phyloP scores from a whole-genome alignment of 2,888 invertebrate genomes.

The Himalopsyche kuldschensis region DNA sequence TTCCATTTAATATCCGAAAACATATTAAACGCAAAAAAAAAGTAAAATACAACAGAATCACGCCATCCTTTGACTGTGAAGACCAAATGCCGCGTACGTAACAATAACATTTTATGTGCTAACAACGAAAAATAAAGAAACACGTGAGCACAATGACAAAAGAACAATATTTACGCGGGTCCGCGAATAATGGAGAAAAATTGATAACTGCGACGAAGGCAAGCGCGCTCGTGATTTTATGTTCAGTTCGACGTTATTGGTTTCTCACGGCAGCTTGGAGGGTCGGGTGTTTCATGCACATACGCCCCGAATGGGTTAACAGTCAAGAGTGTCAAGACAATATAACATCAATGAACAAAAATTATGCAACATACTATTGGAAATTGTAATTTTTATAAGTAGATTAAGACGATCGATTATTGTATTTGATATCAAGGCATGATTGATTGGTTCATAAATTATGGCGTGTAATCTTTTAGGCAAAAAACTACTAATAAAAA shows the following conservation, averaged over 20 bases:
- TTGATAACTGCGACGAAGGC: neutral
- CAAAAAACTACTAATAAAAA: too few species aligned
- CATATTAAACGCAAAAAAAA: neutral
- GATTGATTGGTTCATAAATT: too few species aligned
- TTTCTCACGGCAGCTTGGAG: neutral
- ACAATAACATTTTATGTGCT: neutral
- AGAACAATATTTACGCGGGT: neutral
- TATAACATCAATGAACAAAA: too few species aligned
- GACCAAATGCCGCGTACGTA: neutral
- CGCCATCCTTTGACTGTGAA: neutral
- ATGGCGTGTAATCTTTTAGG: too few species aligned
- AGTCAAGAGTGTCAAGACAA: too few species aligned
- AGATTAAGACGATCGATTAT: too few species aligned
- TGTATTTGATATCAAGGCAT: too few species aligned
- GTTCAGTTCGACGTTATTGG: neutral
- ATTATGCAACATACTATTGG: too few species aligned
- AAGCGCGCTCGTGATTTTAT: neutral
- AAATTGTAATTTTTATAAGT: too few species aligned
- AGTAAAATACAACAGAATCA: neutral
- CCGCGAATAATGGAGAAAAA: neutral
- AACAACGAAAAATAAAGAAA: neutral
- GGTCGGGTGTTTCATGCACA: neutral
- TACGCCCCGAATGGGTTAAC: neutral
- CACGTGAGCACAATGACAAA: neutral
- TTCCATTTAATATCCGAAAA: neutral